phyloP scores from a whole-genome alignment of 2,888 invertebrate genomes.

The Cybosia mesomella region DNA sequence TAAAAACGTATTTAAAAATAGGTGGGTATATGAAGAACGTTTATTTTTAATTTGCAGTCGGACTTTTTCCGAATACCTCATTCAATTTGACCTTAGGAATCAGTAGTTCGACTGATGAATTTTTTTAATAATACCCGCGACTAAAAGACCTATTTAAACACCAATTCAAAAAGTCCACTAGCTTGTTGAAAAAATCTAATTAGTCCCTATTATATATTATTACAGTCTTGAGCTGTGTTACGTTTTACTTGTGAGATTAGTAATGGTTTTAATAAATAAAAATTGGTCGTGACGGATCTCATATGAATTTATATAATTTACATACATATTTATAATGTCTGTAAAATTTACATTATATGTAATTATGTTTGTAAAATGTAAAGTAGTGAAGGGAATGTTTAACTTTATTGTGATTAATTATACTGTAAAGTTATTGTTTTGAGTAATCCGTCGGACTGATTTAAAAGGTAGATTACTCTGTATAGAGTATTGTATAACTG shows the following conservation, averaged over 20 bases:
- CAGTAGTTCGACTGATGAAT: not conserved
- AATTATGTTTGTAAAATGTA: slow-evolving; percentile 8
- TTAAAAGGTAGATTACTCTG: slow-evolving; percentile 21
- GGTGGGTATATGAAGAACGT: not conserved
- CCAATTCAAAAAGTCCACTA: not conserved
- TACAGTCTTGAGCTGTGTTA: not conserved
- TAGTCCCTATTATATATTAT: slow-evolving; percentile 1
- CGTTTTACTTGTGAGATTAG: slow-evolving; percentile 32
- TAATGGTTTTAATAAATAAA: slow-evolving; percentile 14
- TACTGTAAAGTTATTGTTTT: slow-evolving; percentile 20
- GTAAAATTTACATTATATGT: slow-evolving; percentile 16
- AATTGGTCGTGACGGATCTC: slow-evolving; percentile 19
- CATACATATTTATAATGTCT: slow-evolving; percentile 2
- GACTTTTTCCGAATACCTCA: not conserved
- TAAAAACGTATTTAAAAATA: slow-evolving; percentile 19
- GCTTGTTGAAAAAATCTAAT: not conserved
- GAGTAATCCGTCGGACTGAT: slow-evolving; percentile 20
- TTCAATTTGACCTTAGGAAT: not conserved
- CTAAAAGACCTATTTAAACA: not conserved
- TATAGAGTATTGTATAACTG: not conserved
- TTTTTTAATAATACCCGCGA: not conserved
- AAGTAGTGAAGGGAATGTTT: slow-evolving; percentile 13
- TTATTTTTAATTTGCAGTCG: slow-evolving; percentile 21
- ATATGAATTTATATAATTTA: slow-evolving; percentile 15
- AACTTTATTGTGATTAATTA: slow-evolving; percentile 8